phyloP scores from a whole-genome alignment of 2,797 vertebrate species.

The Helarctos malayanus region DNA sequence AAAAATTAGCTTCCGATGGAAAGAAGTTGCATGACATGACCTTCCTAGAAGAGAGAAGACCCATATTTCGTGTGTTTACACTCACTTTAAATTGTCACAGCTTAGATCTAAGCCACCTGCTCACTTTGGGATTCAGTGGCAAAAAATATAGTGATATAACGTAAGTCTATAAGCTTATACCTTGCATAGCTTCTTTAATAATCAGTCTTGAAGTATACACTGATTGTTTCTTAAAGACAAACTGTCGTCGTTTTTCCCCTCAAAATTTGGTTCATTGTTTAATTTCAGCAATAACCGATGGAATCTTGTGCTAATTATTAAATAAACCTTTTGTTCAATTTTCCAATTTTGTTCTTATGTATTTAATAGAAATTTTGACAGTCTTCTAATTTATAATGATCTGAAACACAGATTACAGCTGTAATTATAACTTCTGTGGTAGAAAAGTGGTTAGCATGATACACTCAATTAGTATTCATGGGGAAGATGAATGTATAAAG shows the following conservation, averaged over 20 bases:
- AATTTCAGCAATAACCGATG: neutral
- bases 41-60: neutral
- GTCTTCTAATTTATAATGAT: neutral
- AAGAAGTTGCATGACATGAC: neutral
- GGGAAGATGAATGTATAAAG: neutral
- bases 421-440: neutral
- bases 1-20: constrained; percentile 29
- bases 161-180: neutral
- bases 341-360: neutral
- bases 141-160: neutral
- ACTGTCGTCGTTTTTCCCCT: neutral
- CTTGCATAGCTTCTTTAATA: neutral
- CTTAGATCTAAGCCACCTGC: constrained; percentile 4
- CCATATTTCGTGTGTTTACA: constrained; percentile 3
- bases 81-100: constrained; percentile 1
- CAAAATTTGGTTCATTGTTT: neutral
- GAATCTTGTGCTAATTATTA: neutral
- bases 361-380: constrained; percentile 12
- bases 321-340: neutral
- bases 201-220: neutral
- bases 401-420: neutral
- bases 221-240: neutral
- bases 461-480: neutral
- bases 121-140: neutral
- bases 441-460: neutral